A percentile compares a stretch with the other conserved stretches of the same genome.
Evolutionary conservation across 1,140 invertebrate genomes (phyloP).

Genomic region (Drosophila baimaii): DNA sequence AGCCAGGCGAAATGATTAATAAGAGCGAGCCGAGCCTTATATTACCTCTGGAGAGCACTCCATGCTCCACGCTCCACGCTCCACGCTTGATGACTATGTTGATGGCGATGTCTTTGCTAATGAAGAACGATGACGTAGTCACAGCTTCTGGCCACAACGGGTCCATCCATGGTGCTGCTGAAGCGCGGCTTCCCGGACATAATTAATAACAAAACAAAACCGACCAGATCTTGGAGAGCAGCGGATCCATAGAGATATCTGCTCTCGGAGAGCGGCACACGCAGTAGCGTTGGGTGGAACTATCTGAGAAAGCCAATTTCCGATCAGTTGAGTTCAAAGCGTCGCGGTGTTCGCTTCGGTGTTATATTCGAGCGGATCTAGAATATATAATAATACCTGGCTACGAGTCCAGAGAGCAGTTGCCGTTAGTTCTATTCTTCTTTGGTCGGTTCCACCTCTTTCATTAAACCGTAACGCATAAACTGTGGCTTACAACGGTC

Average conservation of each 20-base stretch:
- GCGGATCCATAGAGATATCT: background rate
- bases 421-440: slow-evolving; percentile 55
- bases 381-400: slow-evolving; percentile 13
- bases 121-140: slow-evolving; percentile 46
- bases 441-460: slow-evolving; percentile 1
- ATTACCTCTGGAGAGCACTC: slow-evolving; percentile 15
- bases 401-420: slow-evolving; percentile 39
- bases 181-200: slow-evolving; percentile 51
- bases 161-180: slow-evolving; percentile 27
- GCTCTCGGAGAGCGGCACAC: slow-evolving; percentile 26
- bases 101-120: slow-evolving; percentile 21
- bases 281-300: slow-evolving; percentile 32
- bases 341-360: slow-evolving; percentile 49
- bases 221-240: slow-evolving; percentile 23
- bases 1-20: slow-evolving; percentile 40
- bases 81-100: slow-evolving; percentile 8
- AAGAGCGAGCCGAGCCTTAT: slow-evolving; percentile 23
- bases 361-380: slow-evolving; percentile 4
- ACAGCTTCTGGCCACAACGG: slow-evolving; percentile 27
- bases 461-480: slow-evolving; percentile 40
- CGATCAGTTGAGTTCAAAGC: slow-evolving; percentile 67
- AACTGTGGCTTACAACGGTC: slow-evolving; percentile 25
- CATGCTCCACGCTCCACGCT: background rate
- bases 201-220: slow-evolving; percentile 63
- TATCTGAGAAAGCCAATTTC: slow-evolving; percentile 42